phyloP scores from a whole-genome alignment of 2,888 invertebrate genomes.

The Agrilus cyanescens region DNA sequence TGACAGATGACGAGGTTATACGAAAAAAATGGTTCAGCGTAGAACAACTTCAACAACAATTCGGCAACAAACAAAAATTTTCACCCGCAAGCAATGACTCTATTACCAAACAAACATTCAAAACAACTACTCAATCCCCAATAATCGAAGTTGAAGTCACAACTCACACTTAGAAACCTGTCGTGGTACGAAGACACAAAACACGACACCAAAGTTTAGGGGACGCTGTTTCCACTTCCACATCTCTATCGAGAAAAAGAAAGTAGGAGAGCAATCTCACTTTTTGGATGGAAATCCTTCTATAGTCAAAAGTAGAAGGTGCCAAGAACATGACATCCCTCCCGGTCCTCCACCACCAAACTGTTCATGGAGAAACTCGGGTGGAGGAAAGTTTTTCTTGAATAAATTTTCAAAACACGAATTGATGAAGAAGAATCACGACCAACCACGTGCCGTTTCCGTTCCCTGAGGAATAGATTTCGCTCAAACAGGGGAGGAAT shows the following conservation, averaged over 20 bases:
- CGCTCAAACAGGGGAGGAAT: too few relatives aligned
- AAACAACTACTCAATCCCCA: slow-evolving; percentile 28
- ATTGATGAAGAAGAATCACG: too few relatives aligned
- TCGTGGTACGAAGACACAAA: slow-evolving; percentile 23
- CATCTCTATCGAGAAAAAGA: slow-evolving; percentile 23
- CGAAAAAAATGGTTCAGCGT: slow-evolving; percentile 32
- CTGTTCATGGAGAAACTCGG: slow-evolving; percentile 37
- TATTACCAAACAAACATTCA: slow-evolving; percentile 20
- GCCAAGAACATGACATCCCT: slow-evolving; percentile 20
- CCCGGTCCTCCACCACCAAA: slow-evolving; percentile 47
- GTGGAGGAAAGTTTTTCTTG: slow-evolving; percentile 23
- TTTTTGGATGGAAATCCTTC: slow-evolving; percentile 28
- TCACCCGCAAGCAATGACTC: slow-evolving; percentile 16
- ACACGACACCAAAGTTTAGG: slow-evolving; percentile 34
- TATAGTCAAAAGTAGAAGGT: slow-evolving; percentile 10
- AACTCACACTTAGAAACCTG: slow-evolving; percentile 21
- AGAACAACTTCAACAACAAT: slow-evolving; percentile 30
- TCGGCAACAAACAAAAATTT: slow-evolving; percentile 17
- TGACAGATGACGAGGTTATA: slow-evolving; percentile 34
- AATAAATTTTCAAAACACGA: slow-evolving; percentile 56
- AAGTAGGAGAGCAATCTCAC: slow-evolving; percentile 29
- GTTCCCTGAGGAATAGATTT: too few relatives aligned
- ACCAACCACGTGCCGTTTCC: too few relatives aligned
- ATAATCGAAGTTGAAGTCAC: slow-evolving; percentile 37
- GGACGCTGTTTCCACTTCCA: slow-evolving; percentile 15